Base-by-base conservation (phyloP, 2,888 invertebrate genomes). In the Gnatocerus cornutus region DNA sequence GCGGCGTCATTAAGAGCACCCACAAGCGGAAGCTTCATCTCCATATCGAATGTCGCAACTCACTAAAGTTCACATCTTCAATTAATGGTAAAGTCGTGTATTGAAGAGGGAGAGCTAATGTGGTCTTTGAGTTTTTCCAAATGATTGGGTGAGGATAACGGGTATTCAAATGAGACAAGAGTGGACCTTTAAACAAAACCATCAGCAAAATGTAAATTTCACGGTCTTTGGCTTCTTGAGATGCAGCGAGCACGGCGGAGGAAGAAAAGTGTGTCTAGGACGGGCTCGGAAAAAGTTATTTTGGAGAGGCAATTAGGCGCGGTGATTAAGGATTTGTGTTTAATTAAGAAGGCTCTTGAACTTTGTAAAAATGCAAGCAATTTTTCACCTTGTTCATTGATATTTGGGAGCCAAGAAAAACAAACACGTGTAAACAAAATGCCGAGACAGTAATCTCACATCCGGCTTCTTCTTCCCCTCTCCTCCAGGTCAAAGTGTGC, bases 401-500 rank as follows among this genome's bases (percentile, higher is more conserved):
- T n/a, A n/a, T n/a, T n/a, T 37, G 55, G 3, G 4, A 29, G 52
- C 33, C 41, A n/a, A 21, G 27, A 56, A 50, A 56, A 39, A 39
- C 55, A 55, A 39, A 56, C 56, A 56, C n/a, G 37, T 41, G 56
- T 56, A 56, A 56, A 56, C 56, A 41, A 56, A 56, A 41, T 53
- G 33, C 53, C 53, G 14, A 30, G 29, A 10, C 12, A 14, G 33
- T 30, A 33, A 12, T 41, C 43, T 56, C 41, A 21, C 56, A 56
- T 56, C 56, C 56, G 56, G 56, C 27, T 37, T 56, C 56, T 41
- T 27, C 1, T n/a, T 21, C 1, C 12, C 8, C 21, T 10, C 21
- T 21, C 2, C 21, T 21, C n/a, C n/a, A n/a, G n/a, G n/a, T 21
- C 21, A 21, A 21, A 21, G 21, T 21, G 21, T 21, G 21, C 21